Conservation (phyloP, 2,888 invertebrate species). For the Dynastes grantii region DNA sequence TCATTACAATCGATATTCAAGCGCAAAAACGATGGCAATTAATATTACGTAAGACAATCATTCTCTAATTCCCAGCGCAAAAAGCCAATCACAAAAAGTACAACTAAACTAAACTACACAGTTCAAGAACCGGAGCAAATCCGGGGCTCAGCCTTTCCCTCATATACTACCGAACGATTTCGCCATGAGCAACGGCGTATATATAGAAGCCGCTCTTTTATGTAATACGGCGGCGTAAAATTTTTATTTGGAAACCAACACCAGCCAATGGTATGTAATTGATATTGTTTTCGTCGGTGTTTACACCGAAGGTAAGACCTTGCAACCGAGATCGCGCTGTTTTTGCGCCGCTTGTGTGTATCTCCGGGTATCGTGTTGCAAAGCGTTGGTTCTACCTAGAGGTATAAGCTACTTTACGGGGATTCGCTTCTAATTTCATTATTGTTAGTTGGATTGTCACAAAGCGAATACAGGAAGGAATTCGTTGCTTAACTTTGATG, state of each 20-base stretch:
- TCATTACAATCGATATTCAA: background rate
- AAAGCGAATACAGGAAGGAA: too few relatives aligned
- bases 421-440: background rate
- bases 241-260: background rate
- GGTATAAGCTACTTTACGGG: background rate
- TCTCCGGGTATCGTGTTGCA: slow-evolving; percentile 4
- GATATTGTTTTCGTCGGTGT: background rate
- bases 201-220: background rate
- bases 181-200: background rate
- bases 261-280: background rate
- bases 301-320: slow-evolving; percentile 7
- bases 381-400: background rate
- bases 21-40: background rate
- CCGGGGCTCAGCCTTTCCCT: too few relatives aligned
- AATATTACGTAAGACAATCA: background rate
- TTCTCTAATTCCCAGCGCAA: too few relatives aligned
- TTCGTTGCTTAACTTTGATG: too few relatives aligned
- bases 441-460: background rate
- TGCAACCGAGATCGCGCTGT: background rate
- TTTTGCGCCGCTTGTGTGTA: background rate
- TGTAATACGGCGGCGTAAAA: slow-evolving; percentile 1
- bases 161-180: too few relatives aligned
- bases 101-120: too few relatives aligned
- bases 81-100: too few relatives aligned
- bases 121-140: too few relatives aligned